These are phyloP conservation scores for Drosophila burlai DNA, from an alignment of 1,140 invertebrate genomes.

Conservation along the genomic window DNA sequence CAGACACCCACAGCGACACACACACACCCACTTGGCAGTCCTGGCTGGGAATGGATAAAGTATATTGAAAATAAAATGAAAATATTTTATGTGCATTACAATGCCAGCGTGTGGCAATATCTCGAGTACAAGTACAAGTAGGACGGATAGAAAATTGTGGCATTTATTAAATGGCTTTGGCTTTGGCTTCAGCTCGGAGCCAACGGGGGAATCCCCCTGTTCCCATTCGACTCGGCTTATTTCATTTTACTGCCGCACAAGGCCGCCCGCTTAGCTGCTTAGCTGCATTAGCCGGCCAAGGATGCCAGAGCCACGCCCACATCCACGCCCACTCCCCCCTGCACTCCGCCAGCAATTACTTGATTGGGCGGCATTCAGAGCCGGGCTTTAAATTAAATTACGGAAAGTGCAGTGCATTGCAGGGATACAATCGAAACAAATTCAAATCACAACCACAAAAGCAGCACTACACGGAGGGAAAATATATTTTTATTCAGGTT, in stretches of 20 bases:
- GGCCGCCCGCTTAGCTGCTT: slow-evolving; percentile 37
- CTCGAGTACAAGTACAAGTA: slow-evolving; percentile 53
- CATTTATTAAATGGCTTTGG: slow-evolving; percentile 79
- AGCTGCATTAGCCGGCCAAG: slow-evolving; percentile 40
- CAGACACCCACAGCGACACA: slow-evolving; percentile 18
- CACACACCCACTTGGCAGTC: slow-evolving; percentile 18
- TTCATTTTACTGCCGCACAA: slow-evolving; percentile 58
- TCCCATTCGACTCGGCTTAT: slow-evolving; percentile 46
- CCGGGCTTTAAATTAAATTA: slow-evolving; percentile 71
- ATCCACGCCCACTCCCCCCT: background rate
- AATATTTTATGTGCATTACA: slow-evolving; percentile 76
- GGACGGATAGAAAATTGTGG: slow-evolving; percentile 76
- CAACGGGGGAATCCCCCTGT: slow-evolving; percentile 6
- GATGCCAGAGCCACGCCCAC: slow-evolving; percentile 13
- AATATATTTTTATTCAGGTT: background rate
- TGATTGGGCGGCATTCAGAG: slow-evolving; percentile 42
- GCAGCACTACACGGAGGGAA: background rate
- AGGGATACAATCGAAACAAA: slow-evolving; percentile 27
- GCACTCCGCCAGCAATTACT: slow-evolving; percentile 38
- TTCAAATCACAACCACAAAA: slow-evolving; percentile 26
- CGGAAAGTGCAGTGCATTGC: slow-evolving; percentile 60
- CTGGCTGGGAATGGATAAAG: slow-evolving; percentile 54
- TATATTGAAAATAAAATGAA: slow-evolving; percentile 82
- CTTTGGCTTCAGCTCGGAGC: slow-evolving; percentile 30
- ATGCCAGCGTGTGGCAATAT: slow-evolving; percentile 77